phyloP scores from a whole-genome alignment of 2,797 vertebrate species.

The Carcharodon carcharias region DNA sequence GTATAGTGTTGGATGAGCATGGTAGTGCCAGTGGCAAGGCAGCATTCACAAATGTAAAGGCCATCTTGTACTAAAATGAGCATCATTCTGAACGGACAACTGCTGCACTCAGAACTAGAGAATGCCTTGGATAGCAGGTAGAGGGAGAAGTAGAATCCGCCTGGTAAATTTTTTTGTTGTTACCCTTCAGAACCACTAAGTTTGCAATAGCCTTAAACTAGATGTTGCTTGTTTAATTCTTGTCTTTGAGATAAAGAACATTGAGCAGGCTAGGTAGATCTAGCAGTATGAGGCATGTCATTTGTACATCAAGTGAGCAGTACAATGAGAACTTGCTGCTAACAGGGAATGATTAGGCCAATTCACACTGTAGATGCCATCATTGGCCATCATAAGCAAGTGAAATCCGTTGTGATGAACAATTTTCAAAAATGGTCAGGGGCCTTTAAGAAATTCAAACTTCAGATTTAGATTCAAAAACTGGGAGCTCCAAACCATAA shows the following conservation, averaged over 20 bases:
- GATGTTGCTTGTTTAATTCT: no score
- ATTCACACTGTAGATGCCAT: not conserved
- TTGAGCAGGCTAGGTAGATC: no score
- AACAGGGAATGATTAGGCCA: no score
- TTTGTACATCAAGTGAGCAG: no score
- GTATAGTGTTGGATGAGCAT: not conserved
- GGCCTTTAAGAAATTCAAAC: not conserved
- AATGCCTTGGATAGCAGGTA: no score
- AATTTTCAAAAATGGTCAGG: not conserved
- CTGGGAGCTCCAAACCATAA: not conserved
- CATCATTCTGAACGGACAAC: constrained; percentile 22
- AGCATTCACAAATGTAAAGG: not conserved
- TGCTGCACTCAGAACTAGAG: not conserved
- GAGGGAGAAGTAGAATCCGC: no score
- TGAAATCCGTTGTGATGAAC: not conserved
- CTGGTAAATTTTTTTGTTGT: no score
- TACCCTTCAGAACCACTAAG: no score
- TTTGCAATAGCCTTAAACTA: no score
- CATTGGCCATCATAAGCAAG: not conserved
- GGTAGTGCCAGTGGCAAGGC: not conserved
- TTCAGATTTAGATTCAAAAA: not conserved
- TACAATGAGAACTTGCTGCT: no score
- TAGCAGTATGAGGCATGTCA: no score
- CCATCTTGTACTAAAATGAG: constrained; percentile 27
- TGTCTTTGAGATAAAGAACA: no score